Conservation (phyloP, 2,888 invertebrate species). For the Alcis repandata region DNA sequence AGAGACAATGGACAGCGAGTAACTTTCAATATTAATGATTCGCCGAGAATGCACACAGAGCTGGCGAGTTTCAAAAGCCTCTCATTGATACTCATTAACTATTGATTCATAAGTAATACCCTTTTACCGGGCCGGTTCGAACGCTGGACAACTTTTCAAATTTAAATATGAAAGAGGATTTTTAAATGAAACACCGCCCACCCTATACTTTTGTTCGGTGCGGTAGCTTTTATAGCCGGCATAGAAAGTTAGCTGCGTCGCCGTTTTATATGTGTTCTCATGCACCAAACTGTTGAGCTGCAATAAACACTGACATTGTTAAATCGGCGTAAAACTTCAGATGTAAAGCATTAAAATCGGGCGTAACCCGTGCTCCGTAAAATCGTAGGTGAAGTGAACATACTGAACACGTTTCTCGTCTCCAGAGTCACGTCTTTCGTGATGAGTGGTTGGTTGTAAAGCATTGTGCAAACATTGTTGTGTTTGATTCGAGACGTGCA, state of each 20-base stretch:
- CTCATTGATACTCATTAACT: constrained; percentile 85
- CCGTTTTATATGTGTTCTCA: constrained; percentile 21
- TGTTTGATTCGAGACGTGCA: constrained; percentile 1
- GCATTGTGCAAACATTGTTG: constrained; percentile 5
- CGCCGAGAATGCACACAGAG: constrained; percentile 80
- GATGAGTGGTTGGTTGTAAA: constrained; percentile 11
- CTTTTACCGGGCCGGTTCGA: constrained; percentile 73
- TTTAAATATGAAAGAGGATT: constrained; percentile 77
- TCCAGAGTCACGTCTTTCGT: constrained; percentile 8
- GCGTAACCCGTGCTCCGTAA: constrained; percentile 18
- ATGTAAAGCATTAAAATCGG: constrained; percentile 30
- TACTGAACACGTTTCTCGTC: constrained; percentile 13
- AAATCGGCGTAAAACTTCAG: constrained; percentile 29
- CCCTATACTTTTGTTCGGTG: constrained; percentile 38
- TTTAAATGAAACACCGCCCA: constrained; percentile 60
- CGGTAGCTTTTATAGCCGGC: constrained; percentile 22
- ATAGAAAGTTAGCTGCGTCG: constrained; percentile 24
- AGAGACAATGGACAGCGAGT: constrained; percentile 79
- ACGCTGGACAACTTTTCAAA: constrained; percentile 77
- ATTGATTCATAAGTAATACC: constrained; percentile 86
- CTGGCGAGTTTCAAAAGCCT: constrained; percentile 78
- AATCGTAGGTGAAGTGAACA: constrained; percentile 12
- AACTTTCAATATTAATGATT: constrained; percentile 86
- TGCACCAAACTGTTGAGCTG: constrained; percentile 29
- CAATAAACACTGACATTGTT: constrained; percentile 34